Evolutionary conservation across 2,113 vertebrate species (phyloP).

Genomic region (Eolophus roseicapilla): DNA sequence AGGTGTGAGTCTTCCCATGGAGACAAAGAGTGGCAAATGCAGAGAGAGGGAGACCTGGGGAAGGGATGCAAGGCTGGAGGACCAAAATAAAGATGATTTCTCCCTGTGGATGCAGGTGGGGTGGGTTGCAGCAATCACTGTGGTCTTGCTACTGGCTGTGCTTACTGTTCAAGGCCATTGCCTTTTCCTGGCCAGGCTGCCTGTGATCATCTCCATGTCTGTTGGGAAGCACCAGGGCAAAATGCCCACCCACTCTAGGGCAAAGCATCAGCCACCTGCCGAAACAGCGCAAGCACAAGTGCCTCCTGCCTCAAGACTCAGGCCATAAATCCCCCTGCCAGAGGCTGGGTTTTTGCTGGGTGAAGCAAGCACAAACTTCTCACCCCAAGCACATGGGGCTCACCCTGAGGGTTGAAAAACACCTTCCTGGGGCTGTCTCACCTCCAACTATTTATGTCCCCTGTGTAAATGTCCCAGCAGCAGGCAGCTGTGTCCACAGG

Average conservation of each 20-base stretch:
- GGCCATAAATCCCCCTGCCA: background rate
- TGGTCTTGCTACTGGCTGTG: fast-evolving
- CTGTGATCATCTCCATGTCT: fast-evolving
- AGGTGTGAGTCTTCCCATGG: background rate
- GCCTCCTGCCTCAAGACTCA: background rate
- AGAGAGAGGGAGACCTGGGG: background rate
- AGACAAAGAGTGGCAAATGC: background rate
- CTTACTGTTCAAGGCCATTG: fast-evolving
- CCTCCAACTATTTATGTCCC: background rate
- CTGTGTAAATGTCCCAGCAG: fast-evolving
- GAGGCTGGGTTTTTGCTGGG: background rate
- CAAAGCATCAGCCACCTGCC: background rate
- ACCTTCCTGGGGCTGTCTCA: background rate
- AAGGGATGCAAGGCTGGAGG: background rate
- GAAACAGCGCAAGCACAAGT: fast-evolving
- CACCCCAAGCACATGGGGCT: fast-evolving
- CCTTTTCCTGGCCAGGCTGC: fast-evolving
- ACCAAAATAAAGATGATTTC: background rate
- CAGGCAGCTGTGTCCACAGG: background rate
- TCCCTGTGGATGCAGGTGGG: fast-evolving
- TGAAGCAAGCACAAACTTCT: fast-evolving
- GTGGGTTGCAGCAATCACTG: background rate
- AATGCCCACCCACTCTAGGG: background rate
- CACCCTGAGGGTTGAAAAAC: background rate
- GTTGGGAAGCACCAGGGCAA: fast-evolving